Evolutionary conservation across 2,797 vertebrate genomes (phyloP).

Genomic region (Lutjanus campechanus): DNA sequence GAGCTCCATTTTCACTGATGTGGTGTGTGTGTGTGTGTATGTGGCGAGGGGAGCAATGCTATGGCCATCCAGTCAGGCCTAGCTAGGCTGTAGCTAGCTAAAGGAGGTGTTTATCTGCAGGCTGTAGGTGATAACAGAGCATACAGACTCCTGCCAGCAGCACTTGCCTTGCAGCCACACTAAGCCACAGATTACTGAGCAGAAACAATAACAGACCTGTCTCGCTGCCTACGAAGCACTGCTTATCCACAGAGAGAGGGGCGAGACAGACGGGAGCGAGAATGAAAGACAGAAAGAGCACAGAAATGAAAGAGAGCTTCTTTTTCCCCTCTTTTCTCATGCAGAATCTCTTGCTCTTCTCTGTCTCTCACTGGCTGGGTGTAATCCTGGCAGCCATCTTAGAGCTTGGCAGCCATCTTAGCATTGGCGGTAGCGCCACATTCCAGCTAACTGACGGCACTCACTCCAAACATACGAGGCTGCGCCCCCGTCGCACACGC

Average conservation of each 20-base stretch:
- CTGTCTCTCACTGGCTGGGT: conserved; percentile 78
- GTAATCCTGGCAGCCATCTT: conserved; percentile 94
- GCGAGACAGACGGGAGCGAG: conserved; percentile 68
- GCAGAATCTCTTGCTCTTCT: conserved; percentile 74
- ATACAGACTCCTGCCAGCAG: conserved; percentile 82
- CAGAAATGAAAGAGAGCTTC: conserved; percentile 74
- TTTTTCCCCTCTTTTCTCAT: conserved; percentile 63
- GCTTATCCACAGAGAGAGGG: conserved; percentile 77
- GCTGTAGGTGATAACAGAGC: conserved; percentile 85
- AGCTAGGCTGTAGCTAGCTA: conserved; percentile 49
- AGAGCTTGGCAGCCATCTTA: conserved; percentile 98
- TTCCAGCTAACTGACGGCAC: conserved; percentile 89
- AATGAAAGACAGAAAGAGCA: conserved; percentile 66
- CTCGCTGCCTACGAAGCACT: conserved; percentile 81
- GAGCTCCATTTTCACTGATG: conserved; percentile 14
- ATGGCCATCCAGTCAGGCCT: conserved; percentile 48
- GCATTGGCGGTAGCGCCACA: conserved; percentile 89
- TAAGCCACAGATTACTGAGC: conserved; percentile 86
- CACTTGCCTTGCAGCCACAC: conserved; percentile 84
- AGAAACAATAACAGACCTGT: conserved; percentile 88
- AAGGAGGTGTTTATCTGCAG: conserved; percentile 84
- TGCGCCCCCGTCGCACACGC: conserved; percentile 64
- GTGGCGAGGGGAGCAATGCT: neutral
- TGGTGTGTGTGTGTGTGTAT: neutral
- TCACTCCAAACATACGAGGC: conserved; percentile 82